Evolutionary conservation across 2,888 invertebrate genomes (phyloP), one percentile per base, ranked within the genome.

Genomic region (Hirudinaria manillensis): DNA sequence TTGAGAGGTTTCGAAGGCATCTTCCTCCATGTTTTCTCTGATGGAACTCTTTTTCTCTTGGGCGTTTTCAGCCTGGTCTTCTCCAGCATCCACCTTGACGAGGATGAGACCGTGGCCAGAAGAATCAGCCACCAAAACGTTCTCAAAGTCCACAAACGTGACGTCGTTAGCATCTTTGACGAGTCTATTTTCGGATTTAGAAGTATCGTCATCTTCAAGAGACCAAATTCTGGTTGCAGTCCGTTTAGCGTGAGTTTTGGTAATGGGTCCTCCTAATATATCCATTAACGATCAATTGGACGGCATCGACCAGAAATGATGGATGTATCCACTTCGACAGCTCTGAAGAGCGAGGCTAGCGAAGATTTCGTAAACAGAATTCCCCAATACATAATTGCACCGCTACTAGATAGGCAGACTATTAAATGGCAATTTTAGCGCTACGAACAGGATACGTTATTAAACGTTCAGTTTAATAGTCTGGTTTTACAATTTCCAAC

Each of bases 91-190:
- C 66, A 61, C 29, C 3, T 24, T 51, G 45, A 74, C 76, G 7
- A 79, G 51, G 2, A 70, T 66, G 6, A 79, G 55, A 21, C 75
- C 38, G 65, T 78, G 79, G 0, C 72, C 78, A 3, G 73, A 77
- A 7, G 78, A 78, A 56, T 79, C 79, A 13, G 77, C 77, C 2
- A 79, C 79, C 10, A 76, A 68, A 74, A 79, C 77, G 36, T 51
- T 66, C 29, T 70, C 66, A 10, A 38, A 45, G 29, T 38, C 72
- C n/a, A 79, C 53, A 70, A 77, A 79, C 36, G 75, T 73, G 4
- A 79, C 77, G 70, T 78, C 79, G 24, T 72, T 45, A 4, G 78
- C 78, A 27, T 55, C 34, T 19, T 68, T 32, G 21, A 78, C 29
- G 13, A 65, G 29, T 10, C 29, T 27, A 4, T 24, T 56, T 10